phyloP scores from a whole-genome alignment of 2,888 invertebrate species.

The Allacma fusca region DNA sequence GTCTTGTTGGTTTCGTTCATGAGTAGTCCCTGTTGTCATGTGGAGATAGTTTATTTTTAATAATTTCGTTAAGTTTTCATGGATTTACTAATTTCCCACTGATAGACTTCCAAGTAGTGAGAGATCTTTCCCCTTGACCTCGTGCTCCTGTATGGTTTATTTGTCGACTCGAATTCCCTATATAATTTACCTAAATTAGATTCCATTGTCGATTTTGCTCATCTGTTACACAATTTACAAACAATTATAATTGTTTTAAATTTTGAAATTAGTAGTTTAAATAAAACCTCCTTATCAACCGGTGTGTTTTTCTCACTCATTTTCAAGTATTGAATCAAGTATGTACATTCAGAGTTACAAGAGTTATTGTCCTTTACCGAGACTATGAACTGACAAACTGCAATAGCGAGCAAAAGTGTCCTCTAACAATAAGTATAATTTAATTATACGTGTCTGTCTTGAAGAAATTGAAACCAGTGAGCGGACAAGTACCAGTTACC shows the following conservation, averaged over 20 bases:
- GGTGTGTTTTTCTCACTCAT: no score
- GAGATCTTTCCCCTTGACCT: not conserved
- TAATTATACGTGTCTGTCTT: no score
- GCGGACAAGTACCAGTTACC: no score
- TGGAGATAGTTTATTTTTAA: not conserved
- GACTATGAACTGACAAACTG: no score
- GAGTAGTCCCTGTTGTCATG: not conserved
- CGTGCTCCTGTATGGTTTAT: not conserved
- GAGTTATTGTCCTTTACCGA: no score
- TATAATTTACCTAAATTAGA: not conserved
- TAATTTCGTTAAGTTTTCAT: conserved; percentile 9
- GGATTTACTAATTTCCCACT: not conserved
- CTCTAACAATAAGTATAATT: no score
- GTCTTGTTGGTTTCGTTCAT: not conserved
- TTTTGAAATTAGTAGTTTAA: not conserved
- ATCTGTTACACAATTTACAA: not conserved
- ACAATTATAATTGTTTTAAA: not conserved
- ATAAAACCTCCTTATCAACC: no score
- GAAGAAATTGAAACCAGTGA: no score
- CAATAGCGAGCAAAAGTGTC: no score
- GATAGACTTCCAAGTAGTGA: conserved; percentile 3
- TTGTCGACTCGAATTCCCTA: not conserved
- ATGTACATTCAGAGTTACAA: no score
- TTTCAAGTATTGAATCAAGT: no score
- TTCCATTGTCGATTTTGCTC: not conserved